Conservation (phyloP, 2,797 vertebrate genomes). For the Yasuhikotakia modesta region DNA sequence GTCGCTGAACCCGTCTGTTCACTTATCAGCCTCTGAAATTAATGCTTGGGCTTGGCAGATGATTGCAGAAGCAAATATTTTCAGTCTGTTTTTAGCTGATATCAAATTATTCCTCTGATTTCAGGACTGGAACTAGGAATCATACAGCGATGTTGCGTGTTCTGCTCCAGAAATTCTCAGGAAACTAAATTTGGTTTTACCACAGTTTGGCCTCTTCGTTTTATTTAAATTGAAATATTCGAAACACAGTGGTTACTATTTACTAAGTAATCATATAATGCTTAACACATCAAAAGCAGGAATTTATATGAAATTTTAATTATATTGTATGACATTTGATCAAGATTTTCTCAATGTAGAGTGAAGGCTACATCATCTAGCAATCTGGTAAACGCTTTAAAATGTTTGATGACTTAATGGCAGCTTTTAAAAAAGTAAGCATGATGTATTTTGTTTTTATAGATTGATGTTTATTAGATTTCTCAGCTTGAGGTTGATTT, state of each 20-base stretch:
- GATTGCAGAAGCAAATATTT: constrained; percentile 30
- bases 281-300: background rate
- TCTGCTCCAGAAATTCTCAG: background rate
- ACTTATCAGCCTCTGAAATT: constrained; percentile 31
- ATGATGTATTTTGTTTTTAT: background rate
- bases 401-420: constrained; percentile 5
- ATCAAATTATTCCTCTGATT: constrained; percentile 4
- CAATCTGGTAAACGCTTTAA: background rate
- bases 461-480: constrained; percentile 29
- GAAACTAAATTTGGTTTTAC: background rate
- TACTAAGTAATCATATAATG: background rate
- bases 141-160: constrained; percentile 3
- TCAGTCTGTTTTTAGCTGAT: constrained; percentile 8
- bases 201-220: background rate
- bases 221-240: background rate
- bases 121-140: constrained; percentile 1
- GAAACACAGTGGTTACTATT: background rate
- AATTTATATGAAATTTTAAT: constrained; percentile 4
- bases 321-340: background rate
- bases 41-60: constrained; percentile 23
- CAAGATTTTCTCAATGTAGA: too few relatives aligned
- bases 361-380: background rate
- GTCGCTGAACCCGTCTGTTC: constrained; percentile 35
- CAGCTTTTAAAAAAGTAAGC: background rate
- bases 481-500: constrained; percentile 30